Base-by-base conservation (phyloP, 2,113 vertebrate genomes). In the Seriola dumerili region DNA sequence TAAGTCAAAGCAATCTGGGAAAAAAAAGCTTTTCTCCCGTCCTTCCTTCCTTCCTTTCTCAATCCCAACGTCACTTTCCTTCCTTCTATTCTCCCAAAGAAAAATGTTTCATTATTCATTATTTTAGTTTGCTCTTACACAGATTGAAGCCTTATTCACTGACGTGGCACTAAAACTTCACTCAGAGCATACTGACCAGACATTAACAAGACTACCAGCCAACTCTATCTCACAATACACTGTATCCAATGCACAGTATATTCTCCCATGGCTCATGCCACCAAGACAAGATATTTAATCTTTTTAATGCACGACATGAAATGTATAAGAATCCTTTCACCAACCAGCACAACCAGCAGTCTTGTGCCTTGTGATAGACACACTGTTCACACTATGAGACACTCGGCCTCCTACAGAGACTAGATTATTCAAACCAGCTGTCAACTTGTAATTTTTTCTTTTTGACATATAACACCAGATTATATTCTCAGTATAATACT, bases 1-100 rank as follows among this genome's bases (percentile, higher is more conserved):
- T 67, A 68, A 85, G 64, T 16, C 54, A 46, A 63, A 85, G 67
- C 48, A 73, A 85, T 83, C 69, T 80, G 54, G 44, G 42, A 61
- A 81, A 55, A 76, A 78, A 79, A 46, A 55, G 57, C 61, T 72
- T 72, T 59, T 70, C 46, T 52, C 63, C 42, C n/a, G 6, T 38
- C 38, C 16, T 55, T 73, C 52, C 36, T 55, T 73, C 52, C 36
- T 46, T 54, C 29, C 67, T 50, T 12, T 3, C 19, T 68, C 16
- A 9, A 14, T 46, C 25, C 14, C 13, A 34, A 34, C 2, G 0
- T 48, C 14, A 36, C 34, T 57, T 69, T 58, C 48, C 58, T 76
- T 78, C 76, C 65, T 65, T 42, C 59, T 38, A 72, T 80, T 87
- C 29, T 72, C 65, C 38, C 42, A 63, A 65, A 50, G 67, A 25